Evolutionary conservation across 2,113 vertebrate species (phyloP), one percentile per base, ranked within the genome.

Genomic region (Andinoacara biseriatus): DNA sequence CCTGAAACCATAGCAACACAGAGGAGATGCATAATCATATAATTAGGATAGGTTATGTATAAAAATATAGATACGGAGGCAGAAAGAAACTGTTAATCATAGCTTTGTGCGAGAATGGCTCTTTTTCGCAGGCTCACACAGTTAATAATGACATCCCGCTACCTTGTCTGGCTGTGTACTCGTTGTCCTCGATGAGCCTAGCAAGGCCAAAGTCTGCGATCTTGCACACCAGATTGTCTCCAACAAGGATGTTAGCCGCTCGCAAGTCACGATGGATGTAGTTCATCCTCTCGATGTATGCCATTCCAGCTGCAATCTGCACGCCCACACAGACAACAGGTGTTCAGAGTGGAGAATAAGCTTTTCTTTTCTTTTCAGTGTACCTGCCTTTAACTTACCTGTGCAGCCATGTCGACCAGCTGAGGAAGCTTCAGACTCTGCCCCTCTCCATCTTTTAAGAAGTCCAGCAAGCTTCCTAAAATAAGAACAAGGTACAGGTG

Each of bases 221-320:
- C 95, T 99, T 99, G 91, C 98, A 99, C 81, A 97, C 97, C 80
- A 99, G 95, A 90, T 95, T 97, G 76, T 99, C 98, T 6, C 97
- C 97, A 7, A 99, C 98, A 17, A 99, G 96, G 92, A 99, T 99
- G 95, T 99, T 99, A 76, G 98, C 98, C 0, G 98, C 98, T 0
- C 98, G 95, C 67, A 99, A 95, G 78, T 99, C 98, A 46, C 98
- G 96, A 67, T 99, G 98, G 94, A 99, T 99, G 93, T 99, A 99
- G 95, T 99, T 99, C 98, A 99, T 99, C 60, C 96, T 89, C 89
- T 99, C 98, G 0, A 99, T 99, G 93, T 99, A 99, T 0, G 98
- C 98, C 98, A 99, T 99, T 58, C 98, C 98, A 0, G 96, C 94
- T 0, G 98, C 97, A 14, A 99, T 97, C 98, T 97, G 80, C 2